Evolutionary conservation across 1,140 invertebrate species (phyloP).

Genomic region (Brachionus koreanus): DNA sequence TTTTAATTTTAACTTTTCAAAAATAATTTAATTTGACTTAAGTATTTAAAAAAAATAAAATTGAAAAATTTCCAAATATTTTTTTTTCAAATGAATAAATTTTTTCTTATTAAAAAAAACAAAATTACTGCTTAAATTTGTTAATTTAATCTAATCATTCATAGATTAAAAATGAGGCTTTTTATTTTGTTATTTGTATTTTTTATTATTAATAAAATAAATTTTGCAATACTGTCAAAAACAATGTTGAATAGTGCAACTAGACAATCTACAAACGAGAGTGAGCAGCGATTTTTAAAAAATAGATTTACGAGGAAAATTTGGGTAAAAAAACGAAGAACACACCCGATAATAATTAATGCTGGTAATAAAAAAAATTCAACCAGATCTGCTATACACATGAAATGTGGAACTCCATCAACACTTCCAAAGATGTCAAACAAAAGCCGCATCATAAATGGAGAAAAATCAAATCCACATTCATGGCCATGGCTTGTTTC

Average conservation of each 20-base stretch:
- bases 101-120: no score
- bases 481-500: constrained; percentile 15
- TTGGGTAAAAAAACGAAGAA: neutral
- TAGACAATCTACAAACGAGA: neutral
- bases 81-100: no score
- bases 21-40: neutral
- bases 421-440: neutral
- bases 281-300: neutral
- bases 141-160: neutral
- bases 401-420: neutral
- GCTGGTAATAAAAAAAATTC: neutral
- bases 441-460: neutral
- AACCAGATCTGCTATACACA: neutral
- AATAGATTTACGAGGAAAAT: neutral
- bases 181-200: neutral
- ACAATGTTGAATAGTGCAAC: neutral
- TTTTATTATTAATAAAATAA: neutral
- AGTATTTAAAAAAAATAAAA: neutral
- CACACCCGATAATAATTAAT: neutral
- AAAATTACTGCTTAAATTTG: no score
- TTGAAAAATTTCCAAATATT: no score
- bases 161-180: neutral
- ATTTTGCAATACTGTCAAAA: neutral
- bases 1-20: neutral
- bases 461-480: neutral